Evolutionary conservation across 1,140 invertebrate genomes (phyloP).

Genomic region (Drosophila elegans): DNA sequence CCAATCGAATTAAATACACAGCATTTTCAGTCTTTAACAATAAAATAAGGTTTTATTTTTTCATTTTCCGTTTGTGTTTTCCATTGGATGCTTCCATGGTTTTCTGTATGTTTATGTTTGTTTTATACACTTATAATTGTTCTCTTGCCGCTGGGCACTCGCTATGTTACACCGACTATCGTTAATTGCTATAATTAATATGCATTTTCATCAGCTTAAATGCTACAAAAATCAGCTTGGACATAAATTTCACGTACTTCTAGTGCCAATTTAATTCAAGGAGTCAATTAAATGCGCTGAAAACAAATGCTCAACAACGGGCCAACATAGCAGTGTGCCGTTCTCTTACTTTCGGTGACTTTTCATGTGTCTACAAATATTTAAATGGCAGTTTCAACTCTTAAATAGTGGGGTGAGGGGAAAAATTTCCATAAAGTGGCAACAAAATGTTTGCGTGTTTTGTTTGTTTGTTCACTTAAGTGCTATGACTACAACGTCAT

Average conservation of each 20-base stretch:
- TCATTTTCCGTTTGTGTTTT: slow-evolving; percentile 53
- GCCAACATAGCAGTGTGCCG: slow-evolving; percentile 2
- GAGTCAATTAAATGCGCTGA: slow-evolving; percentile 59
- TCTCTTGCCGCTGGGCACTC: slow-evolving; percentile 41
- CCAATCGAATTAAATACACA: slow-evolving; percentile 17
- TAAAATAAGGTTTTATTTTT: slow-evolving; percentile 79
- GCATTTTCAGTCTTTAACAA: slow-evolving; percentile 77
- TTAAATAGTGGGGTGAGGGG: slow-evolving; percentile 23
- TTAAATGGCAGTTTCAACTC: slow-evolving; percentile 72
- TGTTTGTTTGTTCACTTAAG: slow-evolving; percentile 59
- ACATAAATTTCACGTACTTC: slow-evolving; percentile 33
- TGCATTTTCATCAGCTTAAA: slow-evolving; percentile 66
- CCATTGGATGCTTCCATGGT: slow-evolving; percentile 24
- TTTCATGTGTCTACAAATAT: slow-evolving; percentile 41
- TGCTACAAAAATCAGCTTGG: slow-evolving; percentile 56
- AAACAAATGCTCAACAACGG: slow-evolving; percentile 57
- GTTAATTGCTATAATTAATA: slow-evolving; percentile 58
- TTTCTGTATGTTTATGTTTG: slow-evolving; percentile 25
- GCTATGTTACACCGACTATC: slow-evolving; percentile 69
- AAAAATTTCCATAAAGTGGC: slow-evolving; percentile 46
- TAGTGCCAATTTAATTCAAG: slow-evolving; percentile 45
- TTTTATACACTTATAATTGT: slow-evolving; percentile 75
- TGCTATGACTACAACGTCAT: slow-evolving; percentile 81
- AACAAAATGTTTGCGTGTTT: slow-evolving; percentile 40
- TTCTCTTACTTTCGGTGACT: slow-evolving; percentile 7